Base-by-base conservation (phyloP, 2,888 invertebrate genomes). In the Bursaphelenchus okinawaensis region DNA sequence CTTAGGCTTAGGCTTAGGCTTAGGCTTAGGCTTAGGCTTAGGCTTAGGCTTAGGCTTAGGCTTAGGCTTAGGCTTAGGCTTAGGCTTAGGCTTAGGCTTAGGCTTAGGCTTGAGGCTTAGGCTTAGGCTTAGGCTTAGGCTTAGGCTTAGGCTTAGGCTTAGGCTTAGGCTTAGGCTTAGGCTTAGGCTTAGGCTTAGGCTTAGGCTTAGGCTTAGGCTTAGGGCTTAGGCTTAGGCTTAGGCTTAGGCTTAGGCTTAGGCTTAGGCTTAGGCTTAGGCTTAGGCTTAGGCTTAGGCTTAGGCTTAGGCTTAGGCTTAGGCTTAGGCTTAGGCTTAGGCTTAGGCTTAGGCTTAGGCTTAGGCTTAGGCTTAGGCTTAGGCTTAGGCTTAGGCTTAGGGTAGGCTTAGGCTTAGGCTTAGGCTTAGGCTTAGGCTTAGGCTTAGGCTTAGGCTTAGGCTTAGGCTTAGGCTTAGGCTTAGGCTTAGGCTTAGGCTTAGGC, bases 41-140 rank as follows among this genome's bases (percentile, higher is more conserved):
- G 22, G 65, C 66, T 65, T 51, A 63, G 63, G 64, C 63, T 63
- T 65, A 63, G 64, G 31, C 63, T 64, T 31, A 64, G 65, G 64
- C 65, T 65, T 65, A 56, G 65, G 51, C 66, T 65, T 67, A 67
- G 66, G 51, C 65, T 65, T 65, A 65, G 65, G 50, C 66, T 65
- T 65, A 65, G 65, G 50, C 65, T 67, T 65, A 63, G 66, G 31
- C 27, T 51, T 51, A 66, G 67, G 54, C 26, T 68, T 68, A 67
- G 65, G 54, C 67, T 29, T 29, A 29, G 31, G 31, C 31, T 29
- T 29, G n/a, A 29, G 31, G 31, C 31, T 29, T 29, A 29, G 31
- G 31, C 54, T 52, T 20, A 52, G 24, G 54, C 54, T 52, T 65
- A 68, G 65, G 66, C 62, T 62, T 62, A 64, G 62, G 26, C 65